These are phyloP conservation scores for Cephus pulcher DNA, from an alignment of 2,888 invertebrate genomes.

Conservation along the genomic window DNA sequence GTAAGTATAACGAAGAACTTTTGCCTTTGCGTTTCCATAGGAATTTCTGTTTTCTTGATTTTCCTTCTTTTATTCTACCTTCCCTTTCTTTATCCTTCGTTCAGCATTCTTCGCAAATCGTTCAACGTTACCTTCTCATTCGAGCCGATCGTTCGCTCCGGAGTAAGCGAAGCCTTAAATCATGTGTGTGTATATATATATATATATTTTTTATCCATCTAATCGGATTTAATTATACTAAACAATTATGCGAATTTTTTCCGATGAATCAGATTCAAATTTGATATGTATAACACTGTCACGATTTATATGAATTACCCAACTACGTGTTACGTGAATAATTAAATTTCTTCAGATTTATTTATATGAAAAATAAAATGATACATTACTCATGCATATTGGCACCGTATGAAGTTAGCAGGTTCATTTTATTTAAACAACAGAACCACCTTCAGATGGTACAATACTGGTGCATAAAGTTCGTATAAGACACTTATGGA, in stretches of 20 bases:
- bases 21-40: conserved; percentile 34
- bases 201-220: not conserved
- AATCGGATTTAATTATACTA: not conserved
- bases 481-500: too few species aligned
- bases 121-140: not conserved
- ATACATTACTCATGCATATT: not conserved
- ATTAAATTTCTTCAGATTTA: not conserved
- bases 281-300: not conserved
- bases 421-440: not conserved
- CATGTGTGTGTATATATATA: too few species aligned
- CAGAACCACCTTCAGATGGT: too few species aligned
- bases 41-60: not conserved
- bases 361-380: not conserved
- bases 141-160: not conserved
- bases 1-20: conserved; percentile 32
- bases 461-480: too few species aligned
- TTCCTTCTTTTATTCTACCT: not conserved
- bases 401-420: not conserved
- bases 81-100: not conserved
- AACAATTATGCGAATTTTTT: not conserved
- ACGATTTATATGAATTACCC: not conserved
- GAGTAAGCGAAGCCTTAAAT: not conserved
- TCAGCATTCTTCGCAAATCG: too few species aligned
- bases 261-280: not conserved
- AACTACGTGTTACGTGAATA: not conserved